A percentile compares a stretch with the other conserved stretches of the same genome.
Evolutionary conservation across 2,113 vertebrate genomes (phyloP).

Genomic region (Scytalopus superciliaris): DNA sequence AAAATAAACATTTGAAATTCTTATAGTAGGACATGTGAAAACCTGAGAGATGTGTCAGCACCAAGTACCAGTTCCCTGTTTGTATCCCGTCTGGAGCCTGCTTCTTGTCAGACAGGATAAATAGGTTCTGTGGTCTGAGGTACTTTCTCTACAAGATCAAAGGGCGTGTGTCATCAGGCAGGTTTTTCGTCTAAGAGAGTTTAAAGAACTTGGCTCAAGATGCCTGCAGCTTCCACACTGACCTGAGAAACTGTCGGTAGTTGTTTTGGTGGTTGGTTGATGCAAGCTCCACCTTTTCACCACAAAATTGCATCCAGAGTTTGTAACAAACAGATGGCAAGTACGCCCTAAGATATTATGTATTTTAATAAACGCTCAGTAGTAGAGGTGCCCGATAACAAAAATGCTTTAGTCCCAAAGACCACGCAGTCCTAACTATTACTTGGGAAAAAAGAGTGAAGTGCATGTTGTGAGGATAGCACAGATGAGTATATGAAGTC

Average conservation of each 20-base stretch:
- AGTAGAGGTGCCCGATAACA: not conserved
- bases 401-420: not conserved
- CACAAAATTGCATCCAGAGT: not conserved
- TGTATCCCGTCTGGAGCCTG: not conserved
- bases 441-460: not conserved
- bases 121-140: not conserved
- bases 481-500: not conserved
- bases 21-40: not conserved
- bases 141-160: not conserved
- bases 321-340: not conserved
- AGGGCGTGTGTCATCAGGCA: not conserved
- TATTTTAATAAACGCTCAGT: not conserved
- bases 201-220: not conserved
- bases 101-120: not conserved
- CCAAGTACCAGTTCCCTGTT: not conserved
- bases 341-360: not conserved
- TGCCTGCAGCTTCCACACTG: rapidly evolving
- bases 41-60: not conserved
- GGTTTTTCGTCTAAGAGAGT: not conserved
- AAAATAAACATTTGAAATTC: not conserved
- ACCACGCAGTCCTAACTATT: not conserved
- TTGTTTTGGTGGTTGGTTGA: not conserved
- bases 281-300: not conserved
- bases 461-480: not conserved
- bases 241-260: not conserved